These are phyloP conservation scores for Acronicta psi DNA, from an alignment of 2,888 invertebrate species.

Conservation along the genomic window DNA sequence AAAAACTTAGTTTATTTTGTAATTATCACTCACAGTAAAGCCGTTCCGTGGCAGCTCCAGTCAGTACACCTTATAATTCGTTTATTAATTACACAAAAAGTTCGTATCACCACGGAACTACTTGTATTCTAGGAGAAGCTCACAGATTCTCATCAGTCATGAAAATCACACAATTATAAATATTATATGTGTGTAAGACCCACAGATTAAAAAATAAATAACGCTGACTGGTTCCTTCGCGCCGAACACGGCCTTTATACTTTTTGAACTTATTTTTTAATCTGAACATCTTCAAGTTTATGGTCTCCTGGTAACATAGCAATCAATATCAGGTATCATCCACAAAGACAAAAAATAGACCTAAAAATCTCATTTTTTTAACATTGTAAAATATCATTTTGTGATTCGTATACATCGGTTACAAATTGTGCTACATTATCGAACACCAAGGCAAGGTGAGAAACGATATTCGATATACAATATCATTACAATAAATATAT, in stretches of 20 bases:
- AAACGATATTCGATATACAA: constrained; percentile 78
- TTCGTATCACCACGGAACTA: constrained; percentile 62
- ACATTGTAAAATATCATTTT: constrained; percentile 88
- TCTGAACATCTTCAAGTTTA: constrained; percentile 67
- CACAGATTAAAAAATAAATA: constrained; percentile 65
- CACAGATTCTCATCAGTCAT: constrained; percentile 80
- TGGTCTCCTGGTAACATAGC: constrained; percentile 82
- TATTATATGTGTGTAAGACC: constrained; percentile 68
- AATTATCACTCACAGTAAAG: constrained; percentile 58
- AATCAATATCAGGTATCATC: constrained; percentile 79
- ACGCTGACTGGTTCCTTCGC: constrained; percentile 38
- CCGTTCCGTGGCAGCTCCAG: constrained; percentile 61
- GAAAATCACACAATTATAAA: constrained; percentile 73
- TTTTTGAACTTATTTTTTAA: constrained; percentile 51
- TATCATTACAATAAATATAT: constrained; percentile 79
- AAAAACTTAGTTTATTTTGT: constrained; percentile 39
- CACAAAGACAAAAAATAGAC: constrained; percentile 83
- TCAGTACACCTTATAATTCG: constrained; percentile 43
- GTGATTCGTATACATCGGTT: constrained; percentile 88
- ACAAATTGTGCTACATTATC: constrained; percentile 87
- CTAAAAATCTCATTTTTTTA: constrained; percentile 85
- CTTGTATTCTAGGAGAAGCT: constrained; percentile 73
- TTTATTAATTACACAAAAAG: constrained; percentile 45
- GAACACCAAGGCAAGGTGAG: constrained; percentile 88
- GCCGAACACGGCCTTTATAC: constrained; percentile 48